Conservation (phyloP, 2,888 invertebrate species). For the Leptinotarsa tumamoca region DNA sequence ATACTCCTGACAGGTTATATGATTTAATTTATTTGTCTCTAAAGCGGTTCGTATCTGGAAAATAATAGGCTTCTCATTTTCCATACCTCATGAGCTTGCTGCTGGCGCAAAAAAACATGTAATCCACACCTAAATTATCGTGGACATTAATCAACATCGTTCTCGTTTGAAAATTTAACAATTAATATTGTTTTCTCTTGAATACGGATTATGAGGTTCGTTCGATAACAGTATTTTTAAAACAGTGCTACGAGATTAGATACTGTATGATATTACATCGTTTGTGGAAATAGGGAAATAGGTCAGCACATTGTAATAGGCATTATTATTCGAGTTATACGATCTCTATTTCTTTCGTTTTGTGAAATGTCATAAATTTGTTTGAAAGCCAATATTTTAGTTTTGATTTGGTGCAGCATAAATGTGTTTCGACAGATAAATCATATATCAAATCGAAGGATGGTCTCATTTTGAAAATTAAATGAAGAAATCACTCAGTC, state of each 20-base stretch:
- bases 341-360: neutral
- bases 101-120: slow-evolving; percentile 6
- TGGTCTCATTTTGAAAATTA: too few species aligned
- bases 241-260: slow-evolving; percentile 14
- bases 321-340: neutral
- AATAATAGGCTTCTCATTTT: slow-evolving; percentile 39
- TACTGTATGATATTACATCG: slow-evolving; percentile 24
- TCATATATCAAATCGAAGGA: too few species aligned
- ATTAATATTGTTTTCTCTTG: slow-evolving; percentile 13
- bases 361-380: too few species aligned
- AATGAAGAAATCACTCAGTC: too few species aligned
- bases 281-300: slow-evolving; percentile 25
- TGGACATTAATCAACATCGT: slow-evolving; percentile 10
- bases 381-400: too few species aligned
- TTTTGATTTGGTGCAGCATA: too few species aligned
- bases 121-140: slow-evolving; percentile 20
- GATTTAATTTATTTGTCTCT: slow-evolving; percentile 35
- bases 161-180: neutral
- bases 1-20: slow-evolving; percentile 38
- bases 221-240: slow-evolving; percentile 26
- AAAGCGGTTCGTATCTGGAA: slow-evolving; percentile 38
- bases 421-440: too few species aligned
- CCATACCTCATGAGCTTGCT: slow-evolving; percentile 15
- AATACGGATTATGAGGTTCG: neutral
- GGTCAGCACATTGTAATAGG: slow-evolving; percentile 18